Evolutionary conservation across 2,888 invertebrate genomes (phyloP), one percentile per base, ranked within the genome.

Genomic region (Diplolepis rosae): DNA sequence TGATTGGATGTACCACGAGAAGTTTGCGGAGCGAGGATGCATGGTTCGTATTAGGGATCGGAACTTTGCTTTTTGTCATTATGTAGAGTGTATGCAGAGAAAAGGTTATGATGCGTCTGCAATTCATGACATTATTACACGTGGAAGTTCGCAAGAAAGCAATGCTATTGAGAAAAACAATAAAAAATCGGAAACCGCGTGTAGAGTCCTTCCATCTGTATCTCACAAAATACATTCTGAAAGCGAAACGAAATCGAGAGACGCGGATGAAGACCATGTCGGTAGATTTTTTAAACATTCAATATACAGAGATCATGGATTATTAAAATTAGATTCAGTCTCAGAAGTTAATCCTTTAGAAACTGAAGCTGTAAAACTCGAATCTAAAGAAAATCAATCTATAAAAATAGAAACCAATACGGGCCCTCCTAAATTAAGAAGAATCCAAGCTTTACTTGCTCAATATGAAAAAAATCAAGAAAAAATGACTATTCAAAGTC

Each of bases 41-140:
- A 83, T 83, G 88, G 88, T 88, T 82, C 77, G 88, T 88, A 86
- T 77, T 9, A 80, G 73, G 56, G 72, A 68, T 61, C 73, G 72
- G 69, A 85, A 83, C 73, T 82, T 82, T 78, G 51, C 66, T 28
- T 80, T 78, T 77, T 32, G 32, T 48, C 73, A 79, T 69, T 80
- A 78, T 65, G 51, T 71, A 65, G 15, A 68, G 69, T 69, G 68
- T 51, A 24, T 65, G 2, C 15, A 42, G n/a, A 35, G 18, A 48
- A 68, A 54, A 18, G 28, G 18, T 39, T 18, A 69, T 65, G 15
- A 61, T 69, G 32, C 65, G 45, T 15, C 39, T 66, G 9, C n/a
- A 3, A 22, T 65, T n/a, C 24, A 13, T 7, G 39, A 39, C 13
- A n/a, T n/a, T n/a, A n/a, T n/a, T n/a, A n/a, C n/a, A n/a, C n/a